Base-by-base conservation (phyloP, 2,113 vertebrate genomes). In the Prochilodus magdalenae region DNA sequence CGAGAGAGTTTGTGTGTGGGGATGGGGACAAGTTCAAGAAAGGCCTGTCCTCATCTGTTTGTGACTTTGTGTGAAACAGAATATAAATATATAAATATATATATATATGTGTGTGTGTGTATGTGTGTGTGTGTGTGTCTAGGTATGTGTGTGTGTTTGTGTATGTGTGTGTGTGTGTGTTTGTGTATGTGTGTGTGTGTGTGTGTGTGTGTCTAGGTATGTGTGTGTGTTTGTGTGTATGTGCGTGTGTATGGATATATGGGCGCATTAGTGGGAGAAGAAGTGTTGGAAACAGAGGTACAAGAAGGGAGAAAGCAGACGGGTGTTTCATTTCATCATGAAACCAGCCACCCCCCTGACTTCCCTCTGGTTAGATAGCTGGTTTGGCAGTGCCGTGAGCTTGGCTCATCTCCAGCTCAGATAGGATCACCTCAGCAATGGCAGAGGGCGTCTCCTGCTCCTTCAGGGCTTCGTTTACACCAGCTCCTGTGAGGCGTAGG, bases 351-450 rank as follows among this genome's bases (percentile, higher is more conserved):
- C 87, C 82, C 83, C 88, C 86, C 88, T 83, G 83, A 87, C 88
- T 92, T 87, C 89, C 90, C 88, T 90, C 88, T 88, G 87, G 86
- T 85, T 78, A 73, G 88, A 88, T 89, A 16, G 5, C 76, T 83
- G 89, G 89, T 85, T 87, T 82, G 84, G 88, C 81, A 88, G 78
- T 83, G 81, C 77, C 66, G 86, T 80, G 55, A n/a, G 53, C 80
- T 86, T 91, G 84, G 89, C 84, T 84, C 73, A 36, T 81, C 80
- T 75, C 82, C 79, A 60, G 73, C 67, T 70, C 85, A 83, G 81
- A 66, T 60, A 85, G 88, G 79, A 63, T 40, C 18, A 67, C 73
- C 2, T 86, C 69, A 62, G 49, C 10, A 24, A 20, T 18, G 36
- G 67, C 26, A 57, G 60, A n/a, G 60, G 62, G 36, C 53, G 53